Evolutionary conservation across 2,113 vertebrate genomes (phyloP), one percentile per base, ranked within the genome.

Genomic region (Laticauda colubrina): DNA sequence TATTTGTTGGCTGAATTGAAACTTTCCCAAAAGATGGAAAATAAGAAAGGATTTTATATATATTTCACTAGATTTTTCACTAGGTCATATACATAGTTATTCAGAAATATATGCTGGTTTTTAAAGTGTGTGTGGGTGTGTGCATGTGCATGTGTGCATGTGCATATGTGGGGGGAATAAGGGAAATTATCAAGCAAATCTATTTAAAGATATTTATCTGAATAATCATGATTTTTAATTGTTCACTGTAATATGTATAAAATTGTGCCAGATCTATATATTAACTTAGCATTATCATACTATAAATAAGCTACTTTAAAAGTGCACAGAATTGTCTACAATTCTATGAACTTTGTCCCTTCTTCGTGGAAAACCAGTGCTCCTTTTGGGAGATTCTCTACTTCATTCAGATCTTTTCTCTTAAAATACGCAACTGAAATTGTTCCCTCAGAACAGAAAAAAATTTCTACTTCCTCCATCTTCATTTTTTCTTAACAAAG

Each of bases 41-140:
- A 2, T 8, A 93, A 2, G 87, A 54, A 55, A 69, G 4, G 55
- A 56, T 89, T 85, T 81, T 23, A 64, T 7, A 1, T 14, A 64
- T 90, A 93, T 95, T 81, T 92, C 6, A 45, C 81, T 87, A 45
- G n/a, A 23, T 14, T 0, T 43, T 45, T 12, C 48, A 94, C 94
- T 91, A 94, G 45, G 56, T 86, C 9, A 48, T 5, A 85, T 45
- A 45, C 43, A 85, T 48, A 48, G 4, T 14, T 14, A 86, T 45
- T 86, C 21, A 86, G 85, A 86, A 86, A 86, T 43, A 86, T 24
- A 45, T 86, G 10, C 92, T 39, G 55, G 45, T 14, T 75, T 53
- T n/a, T 94, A 93, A 3, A 11, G 26, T 64, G 9, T 10, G 21
- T 29, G 26, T 61, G 10, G 1, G 61, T 56, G 91, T 51, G 94